Evolutionary conservation across 2,888 invertebrate species (phyloP), one percentile per base, ranked within the genome.

Genomic region (Acleris holmiana): DNA sequence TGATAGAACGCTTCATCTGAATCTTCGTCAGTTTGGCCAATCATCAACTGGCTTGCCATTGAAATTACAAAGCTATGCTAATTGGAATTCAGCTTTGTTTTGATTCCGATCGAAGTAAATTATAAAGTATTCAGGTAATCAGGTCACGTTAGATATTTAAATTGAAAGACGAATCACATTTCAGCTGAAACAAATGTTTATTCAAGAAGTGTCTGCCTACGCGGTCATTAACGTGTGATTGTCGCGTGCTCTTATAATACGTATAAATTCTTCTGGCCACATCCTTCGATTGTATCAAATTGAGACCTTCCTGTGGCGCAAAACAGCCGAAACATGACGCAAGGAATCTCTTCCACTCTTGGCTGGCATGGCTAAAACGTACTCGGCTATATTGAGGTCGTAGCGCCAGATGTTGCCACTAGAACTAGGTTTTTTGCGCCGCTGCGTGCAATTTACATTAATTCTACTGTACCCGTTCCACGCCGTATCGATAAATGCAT

Each of bases 221-320:
- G 79, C 71, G 74, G 75, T 77, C 75, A 86, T 87, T 83, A 85
- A 79, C 73, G 75, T 72, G 74, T 76, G 75, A 76, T 79, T 76
- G 76, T 74, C 71, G 65, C 70, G 69, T 68, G 69, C 71, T 74
- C 73, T 75, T 71, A 73, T 67, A 69, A 70, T 67, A 71, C 71
- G 78, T 81, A 87, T 84, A 83, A 85, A 85, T 85, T 86, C 84
- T 83, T 82, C 82, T 74, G 71, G 76, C 74, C 77, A 84, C 86
- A 89, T 90, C 90, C 90, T 89, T 86, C 84, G 87, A 89, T 89
- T 89, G 90, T 86, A 67, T 69, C 76, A 80, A 84, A 87, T 85
- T 84, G 84, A 77, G 76, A 71, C 74, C 83, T 85, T 88, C 87
- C 88, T 85, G 85, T 76, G 69, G 67, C 65, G 68, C 68, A 75